Base-by-base conservation (phyloP, 1,140 invertebrate species). In the Lepidostoma basale region DNA sequence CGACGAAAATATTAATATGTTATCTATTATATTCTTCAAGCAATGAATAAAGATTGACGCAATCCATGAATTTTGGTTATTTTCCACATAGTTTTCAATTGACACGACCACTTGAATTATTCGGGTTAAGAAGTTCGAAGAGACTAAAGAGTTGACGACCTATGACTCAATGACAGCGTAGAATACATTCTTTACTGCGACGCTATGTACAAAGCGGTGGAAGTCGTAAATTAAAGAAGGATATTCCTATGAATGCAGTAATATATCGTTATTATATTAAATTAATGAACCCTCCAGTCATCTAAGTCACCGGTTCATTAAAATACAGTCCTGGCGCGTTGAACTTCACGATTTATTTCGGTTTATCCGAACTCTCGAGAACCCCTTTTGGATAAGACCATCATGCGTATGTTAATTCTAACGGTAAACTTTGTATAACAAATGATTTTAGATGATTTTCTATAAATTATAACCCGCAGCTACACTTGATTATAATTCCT, bases 151-250 rank as follows among this genome's bases (percentile, higher is more conserved):
- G 6, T 12, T 33, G 12, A 33, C 30, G 30, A 33, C 12, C 12
- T 33, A 33, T n/a, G 12, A 33, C 30, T 33, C 30, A 33, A 5
- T 6, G 12, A 6, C 5, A 33, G 5, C 5, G 6, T 33, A 6
- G 30, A 5, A 26, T 18, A 26, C 54, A 59, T 22, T 39, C 54
- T 22, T 39, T 40, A 22, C 36, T 39, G 54, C 54, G 30, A 40
- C 10, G 36, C 33, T 3, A 8, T 1, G 22, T 20, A 59, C 54
- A 59, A 59, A 59, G 36, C 30, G 30, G 26, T 36, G 30, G 30
- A 59, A 22, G 54, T 59, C 54, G 54, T 36, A 59, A 39, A 59
- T 59, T 59, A 59, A 59, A 23, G 10, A 59, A 40, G 20, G 16
- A 59, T 59, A 39, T 59, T 59, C 25, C 30, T 12, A 39, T 39